Evolutionary conservation across 2,888 invertebrate genomes (phyloP).

Genomic region (Drosophila leonis): DNA sequence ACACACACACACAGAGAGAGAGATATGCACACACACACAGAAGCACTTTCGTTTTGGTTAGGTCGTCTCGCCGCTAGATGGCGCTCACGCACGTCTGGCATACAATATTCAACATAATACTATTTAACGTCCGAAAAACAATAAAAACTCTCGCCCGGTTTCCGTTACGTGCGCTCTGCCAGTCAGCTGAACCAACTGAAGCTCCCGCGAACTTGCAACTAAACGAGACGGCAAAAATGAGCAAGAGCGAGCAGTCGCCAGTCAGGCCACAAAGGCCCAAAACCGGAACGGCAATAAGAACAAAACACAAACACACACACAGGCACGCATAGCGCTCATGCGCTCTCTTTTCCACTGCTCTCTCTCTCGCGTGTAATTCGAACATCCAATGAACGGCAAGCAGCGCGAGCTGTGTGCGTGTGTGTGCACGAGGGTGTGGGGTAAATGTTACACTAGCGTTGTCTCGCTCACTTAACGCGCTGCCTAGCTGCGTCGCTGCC

Average conservation of each 20-base stretch:
- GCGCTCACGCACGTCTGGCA: slow-evolving; percentile 36
- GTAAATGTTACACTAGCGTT: slow-evolving; percentile 42
- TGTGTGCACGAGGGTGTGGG: slow-evolving; percentile 36
- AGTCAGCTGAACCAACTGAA: slow-evolving; percentile 69
- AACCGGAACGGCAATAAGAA: slow-evolving; percentile 64
- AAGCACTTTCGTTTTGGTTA: slow-evolving; percentile 20
- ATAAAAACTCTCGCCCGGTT: slow-evolving; percentile 66
- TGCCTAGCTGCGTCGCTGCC: slow-evolving; percentile 20
- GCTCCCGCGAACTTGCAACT: slow-evolving; percentile 69
- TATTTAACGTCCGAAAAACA: slow-evolving; percentile 42
- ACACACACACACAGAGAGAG: slow-evolving; percentile 24
- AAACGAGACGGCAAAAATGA: slow-evolving; percentile 62
- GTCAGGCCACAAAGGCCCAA: slow-evolving; percentile 24
- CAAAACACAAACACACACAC: slow-evolving; percentile 9
- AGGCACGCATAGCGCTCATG: slow-evolving; percentile 10
- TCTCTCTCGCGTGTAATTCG: slow-evolving; percentile 61
- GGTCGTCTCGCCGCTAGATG: slow-evolving; percentile 45
- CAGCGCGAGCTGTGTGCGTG: slow-evolving; percentile 22
- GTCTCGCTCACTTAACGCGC: slow-evolving; percentile 49
- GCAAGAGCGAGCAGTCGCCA: slow-evolving; percentile 59
- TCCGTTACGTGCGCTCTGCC: slow-evolving; percentile 68
- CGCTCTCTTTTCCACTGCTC: slow-evolving; percentile 51
- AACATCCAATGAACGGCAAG: slow-evolving; percentile 68
- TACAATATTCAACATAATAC: slow-evolving; percentile 44
- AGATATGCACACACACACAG: slow-evolving; percentile 15